These are phyloP conservation scores for Rhamphomyia laevipes DNA, from an alignment of 2,888 invertebrate species.

Conservation along the genomic window DNA sequence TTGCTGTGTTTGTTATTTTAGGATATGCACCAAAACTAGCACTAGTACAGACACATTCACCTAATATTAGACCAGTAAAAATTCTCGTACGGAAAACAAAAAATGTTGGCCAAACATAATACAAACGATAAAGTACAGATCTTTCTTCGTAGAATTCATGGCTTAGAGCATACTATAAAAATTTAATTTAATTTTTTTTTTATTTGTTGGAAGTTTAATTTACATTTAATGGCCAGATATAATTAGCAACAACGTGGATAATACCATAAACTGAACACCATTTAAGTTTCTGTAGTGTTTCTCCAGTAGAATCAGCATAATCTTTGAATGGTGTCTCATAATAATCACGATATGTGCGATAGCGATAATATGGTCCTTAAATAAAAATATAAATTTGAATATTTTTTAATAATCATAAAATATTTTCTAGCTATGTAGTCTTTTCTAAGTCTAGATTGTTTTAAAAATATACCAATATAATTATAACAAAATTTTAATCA, in stretches of 20 bases:
- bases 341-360: slow-evolving; percentile 74
- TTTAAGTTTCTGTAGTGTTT: slow-evolving; percentile 53
- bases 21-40: slow-evolving; percentile 91
- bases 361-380: slow-evolving; percentile 88
- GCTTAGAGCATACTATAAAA: slow-evolving; percentile 63
- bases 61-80: slow-evolving; percentile 78
- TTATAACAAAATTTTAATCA: too few relatives aligned
- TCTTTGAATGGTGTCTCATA: slow-evolving; percentile 54
- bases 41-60: slow-evolving; percentile 87
- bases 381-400: slow-evolving; percentile 16
- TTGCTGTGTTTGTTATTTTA: slow-evolving; percentile 50
- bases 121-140: slow-evolving; percentile 62
- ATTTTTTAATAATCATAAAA: too few relatives aligned
- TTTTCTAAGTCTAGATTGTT: too few relatives aligned
- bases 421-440: too few relatives aligned
- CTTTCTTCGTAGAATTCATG: slow-evolving; percentile 61
- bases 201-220: slow-evolving; percentile 21
- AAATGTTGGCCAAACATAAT: slow-evolving; percentile 80
- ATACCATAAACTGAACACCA: slow-evolving; percentile 53
- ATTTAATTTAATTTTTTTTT: slow-evolving; percentile 7
- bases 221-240: slow-evolving; percentile 66
- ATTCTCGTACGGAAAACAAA: slow-evolving; percentile 81
- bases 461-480: too few relatives aligned
- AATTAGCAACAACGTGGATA: slow-evolving; percentile 52
- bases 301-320: slow-evolving; percentile 47